These are phyloP conservation scores for Dasyprocta punctata DNA, from an alignment of 2,113 vertebrate species.

Conservation along the genomic window DNA sequence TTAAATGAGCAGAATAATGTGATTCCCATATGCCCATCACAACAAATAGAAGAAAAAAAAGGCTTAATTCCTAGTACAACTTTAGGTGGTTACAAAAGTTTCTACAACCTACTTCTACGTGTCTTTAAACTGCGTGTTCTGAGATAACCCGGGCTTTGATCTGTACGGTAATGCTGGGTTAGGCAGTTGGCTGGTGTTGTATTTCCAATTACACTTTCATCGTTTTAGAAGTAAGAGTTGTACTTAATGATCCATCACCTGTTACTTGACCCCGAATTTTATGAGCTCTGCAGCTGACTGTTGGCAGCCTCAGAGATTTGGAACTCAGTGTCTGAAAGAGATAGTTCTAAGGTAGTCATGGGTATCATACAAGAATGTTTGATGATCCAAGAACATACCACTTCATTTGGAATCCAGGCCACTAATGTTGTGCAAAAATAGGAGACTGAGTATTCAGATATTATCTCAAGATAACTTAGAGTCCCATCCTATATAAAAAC, in stretches of 20 bases:
- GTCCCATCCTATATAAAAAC: background rate
- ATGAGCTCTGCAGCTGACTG: background rate
- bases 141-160: background rate
- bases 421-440: background rate
- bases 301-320: background rate
- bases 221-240: conserved; percentile 35
- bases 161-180: background rate
- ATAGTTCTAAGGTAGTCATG: background rate
- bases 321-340: background rate
- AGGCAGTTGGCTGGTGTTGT: background rate
- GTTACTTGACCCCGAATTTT: conserved; percentile 24
- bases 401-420: background rate
- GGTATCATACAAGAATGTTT: background rate
- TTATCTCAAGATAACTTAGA: background rate
- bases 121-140: background rate
- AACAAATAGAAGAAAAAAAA: background rate
- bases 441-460: background rate
- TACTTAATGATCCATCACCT: conserved; percentile 5
- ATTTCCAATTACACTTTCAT: conserved; percentile 34
- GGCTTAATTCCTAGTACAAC: background rate
- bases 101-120: background rate
- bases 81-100: background rate
- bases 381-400: background rate
- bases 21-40: background rate
- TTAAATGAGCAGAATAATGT: background rate